These are phyloP conservation scores for Lepidurus couesii DNA, from an alignment of 1,140 invertebrate genomes.

Conservation along the genomic window DNA sequence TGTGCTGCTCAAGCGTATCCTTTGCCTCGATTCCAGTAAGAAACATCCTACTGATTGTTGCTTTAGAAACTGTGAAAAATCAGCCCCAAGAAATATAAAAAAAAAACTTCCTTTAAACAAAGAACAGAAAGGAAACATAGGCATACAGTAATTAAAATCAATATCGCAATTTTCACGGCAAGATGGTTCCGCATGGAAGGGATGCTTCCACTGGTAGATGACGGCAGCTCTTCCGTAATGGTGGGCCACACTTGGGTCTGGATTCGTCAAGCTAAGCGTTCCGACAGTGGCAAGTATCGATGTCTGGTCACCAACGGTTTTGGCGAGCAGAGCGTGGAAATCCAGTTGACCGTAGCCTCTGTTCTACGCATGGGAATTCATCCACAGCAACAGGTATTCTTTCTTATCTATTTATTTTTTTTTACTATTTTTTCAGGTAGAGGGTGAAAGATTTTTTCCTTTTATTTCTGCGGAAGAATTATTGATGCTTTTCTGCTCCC, in stretches of 20 bases:
- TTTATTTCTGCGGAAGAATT: not conserved
- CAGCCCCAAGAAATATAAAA: not conserved
- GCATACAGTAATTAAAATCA: not conserved
- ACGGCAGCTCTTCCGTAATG: not conserved
- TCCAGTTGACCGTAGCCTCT: conserved; percentile 55
- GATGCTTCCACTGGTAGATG: not conserved
- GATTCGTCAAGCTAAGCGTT: conserved; percentile 62
- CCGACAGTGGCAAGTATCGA: conserved; percentile 62
- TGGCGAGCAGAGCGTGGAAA: conserved; percentile 61
- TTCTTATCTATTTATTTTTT: not conserved
- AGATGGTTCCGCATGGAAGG: conserved; percentile 1
- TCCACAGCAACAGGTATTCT: conserved; percentile 28
- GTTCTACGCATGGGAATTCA: conserved; percentile 39
- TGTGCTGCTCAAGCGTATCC: conserved; percentile 89
- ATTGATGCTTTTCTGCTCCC: not conserved
- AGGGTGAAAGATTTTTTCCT: not conserved
- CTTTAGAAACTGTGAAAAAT: not conserved
- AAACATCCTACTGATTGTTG: not conserved
- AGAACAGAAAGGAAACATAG: not conserved
- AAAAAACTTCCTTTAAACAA: not conserved
- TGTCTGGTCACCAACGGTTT: conserved; percentile 62
- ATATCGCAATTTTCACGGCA: not conserved
- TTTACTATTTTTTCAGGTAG: not conserved
- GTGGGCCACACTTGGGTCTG: conserved; percentile 47
- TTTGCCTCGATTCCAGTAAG: conserved; percentile 50